A percentile compares a stretch with the other conserved stretches of the same genome.
Conservation (phyloP, 1,140 invertebrate genomes). For the Rhizoglyphus robini region DNA sequence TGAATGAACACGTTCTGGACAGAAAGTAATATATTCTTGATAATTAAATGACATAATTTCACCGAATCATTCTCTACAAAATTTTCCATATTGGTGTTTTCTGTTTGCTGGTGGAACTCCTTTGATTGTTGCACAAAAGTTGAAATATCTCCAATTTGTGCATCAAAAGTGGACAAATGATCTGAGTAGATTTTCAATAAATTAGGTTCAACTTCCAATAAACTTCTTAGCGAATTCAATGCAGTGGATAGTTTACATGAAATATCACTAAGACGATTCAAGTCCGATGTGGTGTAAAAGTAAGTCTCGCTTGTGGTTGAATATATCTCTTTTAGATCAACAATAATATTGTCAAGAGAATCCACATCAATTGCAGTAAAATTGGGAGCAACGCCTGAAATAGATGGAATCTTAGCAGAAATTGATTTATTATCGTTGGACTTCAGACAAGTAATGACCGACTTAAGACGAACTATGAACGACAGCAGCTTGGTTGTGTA, state of each 20-base stretch:
- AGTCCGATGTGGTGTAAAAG: too few relatives aligned
- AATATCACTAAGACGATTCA: too few relatives aligned
- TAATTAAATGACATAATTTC: neutral
- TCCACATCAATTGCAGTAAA: neutral
- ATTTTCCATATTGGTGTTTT: neutral
- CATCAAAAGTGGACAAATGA: too few relatives aligned
- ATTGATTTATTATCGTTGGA: neutral
- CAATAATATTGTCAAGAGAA: neutral
- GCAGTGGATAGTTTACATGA: too few relatives aligned
- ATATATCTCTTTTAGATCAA: neutral
- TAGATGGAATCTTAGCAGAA: neutral
- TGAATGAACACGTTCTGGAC: neutral
- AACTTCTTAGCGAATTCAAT: too few relatives aligned
- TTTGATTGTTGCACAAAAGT: too few relatives aligned
- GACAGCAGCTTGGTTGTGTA: neutral
- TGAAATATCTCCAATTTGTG: too few relatives aligned
- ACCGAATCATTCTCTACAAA: neutral
- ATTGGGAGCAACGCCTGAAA: neutral
- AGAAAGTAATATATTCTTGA: conserved; percentile 1
- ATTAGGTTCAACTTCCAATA: too few relatives aligned
- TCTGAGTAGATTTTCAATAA: too few relatives aligned
- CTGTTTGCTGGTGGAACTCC: neutral
- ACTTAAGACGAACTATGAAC: neutral
- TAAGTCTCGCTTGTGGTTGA: too few relatives aligned
- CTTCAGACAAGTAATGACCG: neutral